phyloP scores from a whole-genome alignment of 2,113 vertebrate species.

The Crotophaga sulcirostris region DNA sequence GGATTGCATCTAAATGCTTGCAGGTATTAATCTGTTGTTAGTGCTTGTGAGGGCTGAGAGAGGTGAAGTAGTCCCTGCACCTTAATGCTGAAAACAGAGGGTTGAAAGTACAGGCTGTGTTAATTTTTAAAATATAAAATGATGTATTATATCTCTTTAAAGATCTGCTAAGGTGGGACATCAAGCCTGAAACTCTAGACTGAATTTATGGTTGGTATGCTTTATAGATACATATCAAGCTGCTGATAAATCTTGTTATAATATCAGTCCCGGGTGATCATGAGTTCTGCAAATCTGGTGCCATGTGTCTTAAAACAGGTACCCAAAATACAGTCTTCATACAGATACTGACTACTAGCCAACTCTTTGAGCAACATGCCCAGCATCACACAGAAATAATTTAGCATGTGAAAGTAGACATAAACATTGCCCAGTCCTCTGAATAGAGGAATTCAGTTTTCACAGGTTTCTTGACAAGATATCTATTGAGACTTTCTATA shows the following conservation, averaged over 20 bases:
- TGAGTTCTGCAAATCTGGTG: not conserved
- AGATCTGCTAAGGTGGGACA: not conserved
- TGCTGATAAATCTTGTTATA: not conserved
- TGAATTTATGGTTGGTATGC: not conserved
- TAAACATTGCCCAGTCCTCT: not conserved
- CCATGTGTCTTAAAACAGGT: not conserved
- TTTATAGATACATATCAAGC: not conserved
- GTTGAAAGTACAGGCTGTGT: not conserved
- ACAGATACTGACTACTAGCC: not conserved
- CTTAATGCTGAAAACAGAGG: not conserved
- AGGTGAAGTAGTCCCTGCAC: not conserved
- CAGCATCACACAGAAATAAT: not conserved
- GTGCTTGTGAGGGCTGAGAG: not conserved
- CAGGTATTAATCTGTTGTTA: fast-evolving
- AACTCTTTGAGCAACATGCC: not conserved
- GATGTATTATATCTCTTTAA: not conserved
- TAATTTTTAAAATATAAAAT: not conserved
- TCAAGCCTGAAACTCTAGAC: not conserved
- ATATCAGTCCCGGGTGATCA: not conserved
- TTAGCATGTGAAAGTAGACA: not conserved
- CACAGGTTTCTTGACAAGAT: not conserved
- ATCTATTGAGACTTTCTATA: not conserved
- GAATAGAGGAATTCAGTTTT: not conserved
- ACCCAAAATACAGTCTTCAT: not conserved
- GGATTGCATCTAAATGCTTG: not conserved